A percentile compares a stretch with the other conserved stretches of the same genome.
Conservation (phyloP, 2,888 invertebrate species). For the Chymomyza amoena region DNA sequence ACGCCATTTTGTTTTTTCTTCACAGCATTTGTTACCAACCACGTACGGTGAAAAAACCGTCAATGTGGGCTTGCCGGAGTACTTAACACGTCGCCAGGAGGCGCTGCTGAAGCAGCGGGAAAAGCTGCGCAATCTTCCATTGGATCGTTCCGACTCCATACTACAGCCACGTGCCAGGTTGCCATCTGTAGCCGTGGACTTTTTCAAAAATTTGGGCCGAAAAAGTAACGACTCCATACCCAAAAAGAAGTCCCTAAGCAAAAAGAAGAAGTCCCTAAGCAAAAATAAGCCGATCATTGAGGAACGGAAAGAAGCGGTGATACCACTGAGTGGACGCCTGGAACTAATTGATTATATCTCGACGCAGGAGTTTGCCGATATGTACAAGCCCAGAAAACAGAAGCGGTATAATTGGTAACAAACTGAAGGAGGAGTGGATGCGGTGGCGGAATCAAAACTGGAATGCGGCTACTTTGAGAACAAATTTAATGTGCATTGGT, state of each 20-base stretch:
- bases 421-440: background rate
- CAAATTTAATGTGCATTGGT: background rate
- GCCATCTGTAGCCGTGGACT: constrained; percentile 18
- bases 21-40: too few relatives aligned
- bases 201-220: constrained; percentile 28
- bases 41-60: background rate
- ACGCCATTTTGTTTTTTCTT: too few relatives aligned
- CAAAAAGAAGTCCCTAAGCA: background rate
- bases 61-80: background rate
- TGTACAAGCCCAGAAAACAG: constrained; percentile 11
- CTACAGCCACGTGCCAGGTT: background rate
- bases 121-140: background rate
- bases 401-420: background rate
- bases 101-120: background rate
- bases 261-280: background rate
- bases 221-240: too few relatives aligned
- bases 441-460: background rate
- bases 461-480: background rate
- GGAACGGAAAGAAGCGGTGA: background rate
- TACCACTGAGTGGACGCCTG: constrained; percentile 50
- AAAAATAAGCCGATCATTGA: too few relatives aligned
- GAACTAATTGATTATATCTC: constrained; percentile 64
- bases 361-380: constrained; percentile 50
- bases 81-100: background rate
- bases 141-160: background rate